phyloP scores from a whole-genome alignment of 2,888 invertebrate species.

The Epistrophella euchroma region DNA sequence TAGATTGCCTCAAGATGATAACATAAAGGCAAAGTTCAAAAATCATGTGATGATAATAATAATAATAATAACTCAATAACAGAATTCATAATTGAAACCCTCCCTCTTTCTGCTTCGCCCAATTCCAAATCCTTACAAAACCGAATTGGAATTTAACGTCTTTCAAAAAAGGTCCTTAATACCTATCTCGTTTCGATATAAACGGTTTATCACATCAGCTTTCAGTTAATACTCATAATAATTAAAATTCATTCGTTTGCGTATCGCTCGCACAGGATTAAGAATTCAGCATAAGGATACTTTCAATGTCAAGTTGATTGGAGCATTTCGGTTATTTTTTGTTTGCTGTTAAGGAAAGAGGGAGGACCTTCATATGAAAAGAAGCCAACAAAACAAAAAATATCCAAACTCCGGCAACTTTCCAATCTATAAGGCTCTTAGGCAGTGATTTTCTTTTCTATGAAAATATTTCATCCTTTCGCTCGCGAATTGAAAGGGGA shows the following conservation, averaged over 20 bases:
- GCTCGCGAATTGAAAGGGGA: constrained; percentile 21
- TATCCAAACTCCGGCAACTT: neutral
- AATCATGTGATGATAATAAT: constrained; percentile 59
- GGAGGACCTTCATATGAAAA: neutral
- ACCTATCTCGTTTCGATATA: constrained; percentile 16
- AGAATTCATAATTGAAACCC: constrained; percentile 54
- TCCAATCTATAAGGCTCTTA: constrained; percentile 35
- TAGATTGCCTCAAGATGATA: constrained; percentile 45
- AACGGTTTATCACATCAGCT: constrained; percentile 61
- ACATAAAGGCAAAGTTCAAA: constrained; percentile 61
- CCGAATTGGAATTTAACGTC: constrained; percentile 44
- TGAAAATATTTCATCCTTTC: constrained; percentile 45
- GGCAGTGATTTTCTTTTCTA: constrained; percentile 66
- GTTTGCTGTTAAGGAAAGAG: neutral
- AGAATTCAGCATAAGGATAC: constrained; percentile 57
- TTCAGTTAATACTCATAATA: constrained; percentile 65
- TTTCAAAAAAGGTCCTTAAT: constrained; percentile 48
- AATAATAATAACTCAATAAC: constrained; percentile 43
- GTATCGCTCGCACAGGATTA: constrained; percentile 70
- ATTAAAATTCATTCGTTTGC: constrained; percentile 75
- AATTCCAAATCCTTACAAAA: neutral
- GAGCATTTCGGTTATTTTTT: constrained; percentile 15
- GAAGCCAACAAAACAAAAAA: constrained; percentile 8
- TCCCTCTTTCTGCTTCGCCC: neutral
- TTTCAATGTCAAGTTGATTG: constrained; percentile 58